Evolutionary conservation across 2,888 invertebrate species (phyloP), one percentile per base, ranked within the genome.

Genomic region (Antheraea assamensis): DNA sequence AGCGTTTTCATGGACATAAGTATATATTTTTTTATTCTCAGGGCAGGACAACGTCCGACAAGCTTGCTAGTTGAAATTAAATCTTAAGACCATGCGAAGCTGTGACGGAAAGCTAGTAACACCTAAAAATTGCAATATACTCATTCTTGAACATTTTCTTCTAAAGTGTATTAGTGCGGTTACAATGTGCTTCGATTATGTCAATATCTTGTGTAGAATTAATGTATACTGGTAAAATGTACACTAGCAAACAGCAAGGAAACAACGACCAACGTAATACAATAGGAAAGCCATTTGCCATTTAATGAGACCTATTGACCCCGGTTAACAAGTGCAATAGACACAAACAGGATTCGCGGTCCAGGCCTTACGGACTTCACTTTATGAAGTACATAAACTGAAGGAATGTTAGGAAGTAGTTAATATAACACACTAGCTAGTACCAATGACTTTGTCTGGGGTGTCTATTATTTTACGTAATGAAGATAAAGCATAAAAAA

Each of bases 331-430:
- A 89, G 89, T 90, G 88, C 85, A 83, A 83, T 81, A 85, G 81
- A 80, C 82, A 81, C 80, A 84, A 89, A 91, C 90, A 90, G 90
- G 91, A 90, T 88, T 88, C 81, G 88, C 87, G 86, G 84, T 87
- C 77, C 76, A 81, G 82, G 84, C 86, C 85, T 87, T 86, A 87
- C 87, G 86, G 83, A 83, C 85, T 80, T 77, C 83, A 78, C 85
- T 80, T 27, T 87, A 85, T 85, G 83, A 85, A 88, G 86, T 85
- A 85, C 77, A 82, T 77, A 24, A 80, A 24, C 21, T 81, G 82
- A 79, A 78, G 71, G 72, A 42, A 77, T 21, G 76, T 74, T 30
- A 74, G 0, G 31, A 31, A 66, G 30, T 66, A 17, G 15, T 64
- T 64, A 13, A 8, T 27, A 15, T 27, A 30, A 64, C 30, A 64